Base-by-base conservation (phyloP, 2,888 invertebrate genomes). In the Glyphotaelius pellucidus region DNA sequence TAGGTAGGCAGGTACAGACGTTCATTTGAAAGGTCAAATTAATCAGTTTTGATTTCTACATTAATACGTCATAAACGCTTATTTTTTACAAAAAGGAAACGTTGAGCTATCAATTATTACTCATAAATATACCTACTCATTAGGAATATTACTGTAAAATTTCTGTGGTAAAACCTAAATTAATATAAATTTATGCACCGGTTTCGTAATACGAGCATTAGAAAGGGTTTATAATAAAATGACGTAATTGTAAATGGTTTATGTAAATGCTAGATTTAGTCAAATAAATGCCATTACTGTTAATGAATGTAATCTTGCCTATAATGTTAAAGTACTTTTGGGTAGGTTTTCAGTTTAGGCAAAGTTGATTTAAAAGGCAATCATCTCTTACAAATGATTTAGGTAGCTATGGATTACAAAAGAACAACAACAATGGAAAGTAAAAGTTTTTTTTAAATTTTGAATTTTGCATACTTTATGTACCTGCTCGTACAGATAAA, bases 241-340 rank as follows among this genome's bases (percentile, higher is more conserved):
- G 25, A 67, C 67, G 31, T 31, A 47, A 87, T 31, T n/a, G 12
- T 38, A 35, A 38, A 38, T 86, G 38, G n/a, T 25, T 25, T 42
- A 86, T 86, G 83, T 86, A 86, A 38, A 38, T 86, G 42, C 38
- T 86, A 86, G 86, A 38, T 47, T n/a, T 86, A 83, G 83, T 83
- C 35, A 86, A 86, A 38, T 42, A 47, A 85, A 42, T 42, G 86
- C 47, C 86, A 86, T 47, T 87, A 87, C 31, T 87, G 30, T 86
- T 30, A 86, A 42, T 86, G 32, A 67, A 67, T 31, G 31, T 67
- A 87, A 87, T n/a, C 30, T 35, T 31, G 47, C 42, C 47, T 87
- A 52, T 15, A 81, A 32, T 30, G 87, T 19, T 42, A 31, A 87
- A 52, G 81, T 15, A 31, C 30, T 9, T 32, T 81, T 25, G 35